Evolutionary conservation across 2,113 vertebrate genomes (phyloP).

Genomic region (Microcebus murinus): DNA sequence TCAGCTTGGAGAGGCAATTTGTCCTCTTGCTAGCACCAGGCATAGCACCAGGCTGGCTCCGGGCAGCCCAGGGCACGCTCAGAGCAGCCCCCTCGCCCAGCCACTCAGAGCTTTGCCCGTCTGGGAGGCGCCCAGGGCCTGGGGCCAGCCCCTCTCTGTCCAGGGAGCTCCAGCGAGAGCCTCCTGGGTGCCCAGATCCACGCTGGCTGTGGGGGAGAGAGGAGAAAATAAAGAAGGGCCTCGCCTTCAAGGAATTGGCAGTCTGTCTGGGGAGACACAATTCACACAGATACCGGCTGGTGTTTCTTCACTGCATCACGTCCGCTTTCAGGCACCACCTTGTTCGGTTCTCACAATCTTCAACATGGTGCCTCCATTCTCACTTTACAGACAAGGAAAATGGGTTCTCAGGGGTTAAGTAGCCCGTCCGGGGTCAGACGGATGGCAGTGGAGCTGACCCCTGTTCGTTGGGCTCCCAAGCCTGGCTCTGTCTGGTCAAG

Average conservation of each 20-base stretch:
- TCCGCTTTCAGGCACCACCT: constrained; percentile 14
- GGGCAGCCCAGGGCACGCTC: not conserved
- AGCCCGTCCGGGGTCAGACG: not conserved
- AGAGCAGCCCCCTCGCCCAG: not conserved
- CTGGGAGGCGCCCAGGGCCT: not conserved
- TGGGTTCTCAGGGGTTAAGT: not conserved
- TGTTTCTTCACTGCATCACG: not conserved
- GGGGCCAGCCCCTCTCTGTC: not conserved
- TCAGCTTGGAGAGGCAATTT: not conserved
- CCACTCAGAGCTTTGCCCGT: not conserved
- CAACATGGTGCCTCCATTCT: not conserved
- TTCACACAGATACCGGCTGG: not conserved
- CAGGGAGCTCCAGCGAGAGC: not conserved
- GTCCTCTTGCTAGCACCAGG: not conserved
- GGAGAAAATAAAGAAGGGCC: constrained; percentile 21
- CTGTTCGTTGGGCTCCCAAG: not conserved
- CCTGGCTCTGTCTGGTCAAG: not conserved
- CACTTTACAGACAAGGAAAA: not conserved
- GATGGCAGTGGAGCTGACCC: not conserved
- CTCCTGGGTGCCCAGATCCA: not conserved
- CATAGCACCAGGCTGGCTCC: not conserved
- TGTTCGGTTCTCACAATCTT: not conserved
- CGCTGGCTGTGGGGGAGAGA: not conserved
- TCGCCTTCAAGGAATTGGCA: constrained; percentile 42
- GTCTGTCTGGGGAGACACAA: constrained; percentile 29